Evolutionary conservation across 2,113 vertebrate genomes (phyloP), one percentile per base, ranked within the genome.

Genomic region (Triplophysa siluroides): DNA sequence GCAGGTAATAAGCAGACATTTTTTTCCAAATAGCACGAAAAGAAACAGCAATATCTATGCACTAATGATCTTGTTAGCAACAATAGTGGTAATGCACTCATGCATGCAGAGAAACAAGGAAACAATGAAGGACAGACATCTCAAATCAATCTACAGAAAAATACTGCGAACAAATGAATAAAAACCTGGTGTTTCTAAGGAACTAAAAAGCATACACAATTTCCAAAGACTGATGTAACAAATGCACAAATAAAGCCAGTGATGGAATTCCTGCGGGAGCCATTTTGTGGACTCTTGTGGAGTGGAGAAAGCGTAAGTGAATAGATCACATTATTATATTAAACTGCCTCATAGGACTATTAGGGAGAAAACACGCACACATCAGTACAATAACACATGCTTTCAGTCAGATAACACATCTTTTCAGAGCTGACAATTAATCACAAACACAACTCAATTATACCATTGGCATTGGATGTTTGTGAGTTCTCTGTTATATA

Each of bases 221-320:
- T 29, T 3, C 67, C 29, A 1, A 33, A 63, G 61, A 64, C 8
- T 67, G 54, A 26, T 56, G 33, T 43, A 45, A 68, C 8, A 68
- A 56, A 68, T 41, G 64, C 11, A 0, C 64, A 41, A 60, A 76
- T 29, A 79, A 61, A 76, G 67, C n/a, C 29, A 76, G 50, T 11
- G 16, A 60, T 47, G 29, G 60, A 63, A 50, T 60, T 81, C 60
- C 60, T 47, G n/a, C 13, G 54, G 60, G 64, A 84, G 66, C 68
- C 62, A 68, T 81, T 74, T 81, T 81, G 69, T 78, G 81, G 75
- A 78, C 69, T 75, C 79, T 78, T 78, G 67, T 78, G 62, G 62
- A 78, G 62, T 81, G 64, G 56, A 76, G 47, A 79, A 76, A 76
- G 74, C 33, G 45, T 56, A 68, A 76, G 65, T 79, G 79, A 81